phyloP scores from a whole-genome alignment of 2,797 vertebrate genomes.

The Arnoldichthys spilopterus region DNA sequence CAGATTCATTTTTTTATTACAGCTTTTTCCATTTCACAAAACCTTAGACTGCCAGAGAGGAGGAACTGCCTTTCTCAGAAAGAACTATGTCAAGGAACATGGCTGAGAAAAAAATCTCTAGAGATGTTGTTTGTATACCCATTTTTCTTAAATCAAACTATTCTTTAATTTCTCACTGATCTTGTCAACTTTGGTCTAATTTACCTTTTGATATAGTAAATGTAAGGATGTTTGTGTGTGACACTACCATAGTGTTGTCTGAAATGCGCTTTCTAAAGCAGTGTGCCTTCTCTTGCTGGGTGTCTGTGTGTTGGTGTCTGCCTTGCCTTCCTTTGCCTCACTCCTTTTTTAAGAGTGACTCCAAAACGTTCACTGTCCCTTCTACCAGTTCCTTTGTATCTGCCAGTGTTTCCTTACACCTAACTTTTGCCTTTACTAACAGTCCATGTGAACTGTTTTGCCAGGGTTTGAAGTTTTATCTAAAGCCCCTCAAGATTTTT shows the following conservation, averaged over 20 bases:
- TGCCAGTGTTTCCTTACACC: constrained; percentile 13
- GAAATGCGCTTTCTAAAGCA: constrained; percentile 73
- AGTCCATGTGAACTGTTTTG: constrained; percentile 25
- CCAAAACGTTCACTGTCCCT: constrained; percentile 41
- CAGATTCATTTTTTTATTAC: not conserved
- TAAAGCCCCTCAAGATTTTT: constrained; percentile 42
- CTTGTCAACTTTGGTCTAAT: constrained; percentile 59
- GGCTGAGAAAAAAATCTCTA: constrained; percentile 16
- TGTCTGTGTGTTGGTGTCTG: constrained; percentile 71
- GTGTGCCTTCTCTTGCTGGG: constrained; percentile 80
- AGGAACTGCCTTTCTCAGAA: constrained; percentile 26
- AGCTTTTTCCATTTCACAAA: not conserved
- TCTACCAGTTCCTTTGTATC: constrained; percentile 31
- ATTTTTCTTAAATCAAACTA: not conserved
- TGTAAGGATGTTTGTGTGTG: constrained; percentile 46
- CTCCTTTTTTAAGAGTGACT: constrained; percentile 32
- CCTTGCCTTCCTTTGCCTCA: constrained; percentile 41
- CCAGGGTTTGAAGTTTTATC: constrained; percentile 25
- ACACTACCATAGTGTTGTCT: constrained; percentile 68
- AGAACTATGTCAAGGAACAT: constrained; percentile 10
- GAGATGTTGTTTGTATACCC: constrained; percentile 19
- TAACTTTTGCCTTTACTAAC: constrained; percentile 37
- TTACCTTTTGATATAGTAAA: constrained; percentile 46
- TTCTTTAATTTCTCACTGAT: constrained; percentile 29
- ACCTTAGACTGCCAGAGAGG: constrained; percentile 34